These are phyloP conservation scores for Chiroxiphia lanceolata DNA, from an alignment of 2,797 vertebrate species.

Conservation along the genomic window DNA sequence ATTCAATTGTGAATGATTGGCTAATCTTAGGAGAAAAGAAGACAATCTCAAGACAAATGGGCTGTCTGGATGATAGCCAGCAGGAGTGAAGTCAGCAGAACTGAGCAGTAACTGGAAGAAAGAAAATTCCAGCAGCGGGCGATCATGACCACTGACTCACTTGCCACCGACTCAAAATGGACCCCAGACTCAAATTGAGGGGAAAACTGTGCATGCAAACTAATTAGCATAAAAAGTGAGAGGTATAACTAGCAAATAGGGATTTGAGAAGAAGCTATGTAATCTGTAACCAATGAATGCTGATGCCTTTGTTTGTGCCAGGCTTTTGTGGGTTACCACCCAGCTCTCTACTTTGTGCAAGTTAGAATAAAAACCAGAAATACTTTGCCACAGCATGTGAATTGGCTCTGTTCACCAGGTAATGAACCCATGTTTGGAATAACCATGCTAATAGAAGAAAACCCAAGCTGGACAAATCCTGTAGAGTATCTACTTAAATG, in stretches of 20 bases:
- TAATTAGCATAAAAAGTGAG: background rate
- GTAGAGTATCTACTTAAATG: background rate
- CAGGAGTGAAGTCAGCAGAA: background rate
- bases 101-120: background rate
- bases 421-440: background rate
- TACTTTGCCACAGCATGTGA: background rate
- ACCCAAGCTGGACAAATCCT: background rate
- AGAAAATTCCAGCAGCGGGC: too few relatives aligned
- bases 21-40: background rate
- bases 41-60: background rate
- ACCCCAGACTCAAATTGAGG: background rate
- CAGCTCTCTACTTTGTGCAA: background rate
- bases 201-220: background rate
- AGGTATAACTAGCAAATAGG: background rate
- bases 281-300: background rate
- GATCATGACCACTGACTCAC: background rate
- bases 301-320: background rate
- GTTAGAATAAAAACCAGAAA: background rate
- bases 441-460: background rate
- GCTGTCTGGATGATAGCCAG: background rate
- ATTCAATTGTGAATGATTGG: background rate
- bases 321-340: background rate
- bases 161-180: background rate
- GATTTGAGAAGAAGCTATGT: background rate
- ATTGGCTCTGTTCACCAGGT: background rate